Evolutionary conservation across 1,140 invertebrate species (phyloP).

Genomic region (Trypoxylus dichotomus): DNA sequence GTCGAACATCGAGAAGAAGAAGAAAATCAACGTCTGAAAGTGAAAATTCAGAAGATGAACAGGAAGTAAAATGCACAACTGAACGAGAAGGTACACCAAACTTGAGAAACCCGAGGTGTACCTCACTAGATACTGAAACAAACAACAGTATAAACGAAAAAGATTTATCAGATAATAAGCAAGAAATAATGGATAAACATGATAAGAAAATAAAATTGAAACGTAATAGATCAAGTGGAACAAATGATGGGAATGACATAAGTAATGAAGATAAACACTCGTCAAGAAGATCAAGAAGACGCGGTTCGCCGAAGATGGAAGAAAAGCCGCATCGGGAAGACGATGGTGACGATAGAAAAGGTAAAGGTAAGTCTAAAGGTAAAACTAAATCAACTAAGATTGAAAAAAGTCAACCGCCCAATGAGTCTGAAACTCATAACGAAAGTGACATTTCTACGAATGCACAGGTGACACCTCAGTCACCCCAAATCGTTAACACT

Average conservation of each 20-base stretch:
- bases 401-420: slow-evolving; percentile 40
- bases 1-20: slow-evolving; percentile 35
- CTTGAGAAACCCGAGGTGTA: background rate
- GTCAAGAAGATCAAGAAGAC: slow-evolving; percentile 35
- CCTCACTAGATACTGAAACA: background rate
- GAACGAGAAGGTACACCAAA: background rate
- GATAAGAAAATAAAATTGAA: slow-evolving; percentile 20
- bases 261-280: slow-evolving; percentile 32
- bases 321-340: slow-evolving; percentile 39
- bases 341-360: slow-evolving; percentile 43
- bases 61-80: background rate
- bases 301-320: slow-evolving; percentile 38
- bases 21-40: slow-evolving; percentile 27
- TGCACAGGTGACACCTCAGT: slow-evolving; percentile 50
- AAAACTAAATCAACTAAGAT: slow-evolving; percentile 48
- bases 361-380: slow-evolving; percentile 53
- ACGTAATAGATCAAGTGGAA: slow-evolving; percentile 5
- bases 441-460: slow-evolving; percentile 48
- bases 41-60: slow-evolving; percentile 30
- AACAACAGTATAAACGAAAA: background rate
- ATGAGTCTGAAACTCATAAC: slow-evolving; percentile 45
- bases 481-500: slow-evolving; percentile 46
- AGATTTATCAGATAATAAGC: background rate
- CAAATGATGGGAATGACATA: slow-evolving; percentile 13
- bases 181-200: slow-evolving; percentile 1